These are phyloP conservation scores for Apodemia hepburni DNA, from an alignment of 2,888 invertebrate species.

Conservation along the genomic window DNA sequence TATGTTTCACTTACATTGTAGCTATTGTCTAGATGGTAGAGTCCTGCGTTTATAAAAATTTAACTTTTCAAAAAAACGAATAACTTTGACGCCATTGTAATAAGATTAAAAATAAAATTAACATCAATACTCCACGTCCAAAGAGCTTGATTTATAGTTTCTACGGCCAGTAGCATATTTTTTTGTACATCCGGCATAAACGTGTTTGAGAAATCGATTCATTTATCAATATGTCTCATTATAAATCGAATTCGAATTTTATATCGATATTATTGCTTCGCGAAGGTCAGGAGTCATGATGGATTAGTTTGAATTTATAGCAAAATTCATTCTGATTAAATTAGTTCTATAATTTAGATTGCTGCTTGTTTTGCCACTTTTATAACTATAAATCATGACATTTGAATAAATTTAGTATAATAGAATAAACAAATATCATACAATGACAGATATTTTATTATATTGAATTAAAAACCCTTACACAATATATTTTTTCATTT, in stretches of 20 bases:
- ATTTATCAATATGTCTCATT: constrained; percentile 59
- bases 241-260: constrained; percentile 43
- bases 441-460: no score
- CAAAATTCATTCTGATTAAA: no score
- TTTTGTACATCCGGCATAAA: constrained; percentile 54
- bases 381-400: no score
- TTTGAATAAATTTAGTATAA: no score
- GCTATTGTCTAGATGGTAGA: no score
- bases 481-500: no score
- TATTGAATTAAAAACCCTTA: no score
- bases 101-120: constrained; percentile 24
- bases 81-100: constrained; percentile 14
- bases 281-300: constrained; percentile 24
- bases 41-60: neutral
- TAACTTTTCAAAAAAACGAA: neutral
- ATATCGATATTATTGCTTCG: constrained; percentile 50
- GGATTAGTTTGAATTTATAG: constrained; percentile 27
- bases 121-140: constrained; percentile 35
- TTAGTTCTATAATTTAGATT: no score
- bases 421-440: no score
- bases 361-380: no score
- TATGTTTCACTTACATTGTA: no score
- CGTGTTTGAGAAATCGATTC: constrained; percentile 50
- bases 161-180: constrained; percentile 57
- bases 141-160: constrained; percentile 66